A percentile compares a stretch with the other conserved stretches of the same genome.
Conservation (phyloP, 2,113 vertebrate species). For the Ptilorrhoa leucosticta region DNA sequence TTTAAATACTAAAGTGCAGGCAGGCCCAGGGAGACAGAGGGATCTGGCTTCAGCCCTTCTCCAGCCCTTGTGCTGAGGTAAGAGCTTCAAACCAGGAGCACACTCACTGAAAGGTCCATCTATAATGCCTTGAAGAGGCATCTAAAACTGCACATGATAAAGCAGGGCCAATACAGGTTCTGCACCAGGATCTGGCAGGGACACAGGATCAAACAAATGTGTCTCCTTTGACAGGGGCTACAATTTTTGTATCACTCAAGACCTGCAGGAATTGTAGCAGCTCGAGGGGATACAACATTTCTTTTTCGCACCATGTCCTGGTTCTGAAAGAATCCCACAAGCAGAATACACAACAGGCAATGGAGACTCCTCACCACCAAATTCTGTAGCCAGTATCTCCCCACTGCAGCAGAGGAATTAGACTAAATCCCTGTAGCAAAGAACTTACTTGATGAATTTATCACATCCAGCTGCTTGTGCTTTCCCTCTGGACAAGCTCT, state of each 20-base stretch:
- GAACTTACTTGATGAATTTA: background rate
- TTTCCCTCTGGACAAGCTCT: background rate
- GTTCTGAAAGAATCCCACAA: background rate
- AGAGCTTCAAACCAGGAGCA: background rate
- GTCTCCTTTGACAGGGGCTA: rapidly evolving
- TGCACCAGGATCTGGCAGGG: background rate
- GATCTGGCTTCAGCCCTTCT: background rate
- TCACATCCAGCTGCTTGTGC: background rate
- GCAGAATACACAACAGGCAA: background rate
- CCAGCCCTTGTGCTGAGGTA: background rate
- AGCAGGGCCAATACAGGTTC: background rate
- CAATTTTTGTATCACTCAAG: background rate
- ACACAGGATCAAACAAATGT: background rate
- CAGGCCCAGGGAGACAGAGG: background rate
- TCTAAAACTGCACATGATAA: background rate
- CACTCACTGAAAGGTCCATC: background rate
- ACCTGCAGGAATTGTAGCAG: background rate
- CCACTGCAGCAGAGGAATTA: background rate
- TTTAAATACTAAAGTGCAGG: background rate
- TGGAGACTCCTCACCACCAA: background rate
- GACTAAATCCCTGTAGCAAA: background rate
- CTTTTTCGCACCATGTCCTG: background rate
- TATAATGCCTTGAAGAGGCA: background rate
- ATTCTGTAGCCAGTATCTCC: background rate
- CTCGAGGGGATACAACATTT: background rate